Percentiles rank a stretch among this genome's conserved stretches.
These are phyloP conservation scores for Gracilinanus agilis DNA, from an alignment of 2,113 vertebrate genomes.

Conservation along the genomic window DNA sequence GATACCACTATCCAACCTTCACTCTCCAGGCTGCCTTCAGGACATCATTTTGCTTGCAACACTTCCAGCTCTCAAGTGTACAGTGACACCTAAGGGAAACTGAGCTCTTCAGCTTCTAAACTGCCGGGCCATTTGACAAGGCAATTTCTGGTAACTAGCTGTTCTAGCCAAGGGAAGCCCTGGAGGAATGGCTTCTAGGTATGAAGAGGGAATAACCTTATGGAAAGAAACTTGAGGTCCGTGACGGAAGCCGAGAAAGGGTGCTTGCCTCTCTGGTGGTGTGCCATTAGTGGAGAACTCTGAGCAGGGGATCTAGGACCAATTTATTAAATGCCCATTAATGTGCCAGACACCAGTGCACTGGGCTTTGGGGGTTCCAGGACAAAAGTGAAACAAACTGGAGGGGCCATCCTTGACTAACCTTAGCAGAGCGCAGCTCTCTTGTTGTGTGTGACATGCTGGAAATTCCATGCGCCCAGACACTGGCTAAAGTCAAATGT, in stretches of 20 bases:
- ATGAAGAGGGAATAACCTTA: conserved; percentile 19
- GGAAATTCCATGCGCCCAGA: conserved; percentile 3
- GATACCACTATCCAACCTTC: neutral
- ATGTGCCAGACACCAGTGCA: too few species aligned
- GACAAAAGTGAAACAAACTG: too few species aligned
- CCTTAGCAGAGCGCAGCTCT: too few species aligned
- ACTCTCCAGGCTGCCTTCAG: neutral
- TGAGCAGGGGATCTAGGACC: neutral
- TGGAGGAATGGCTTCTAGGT: conserved; percentile 26
- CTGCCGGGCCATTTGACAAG: neutral
- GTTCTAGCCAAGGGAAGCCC: conserved; percentile 3
- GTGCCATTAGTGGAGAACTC: too few species aligned
- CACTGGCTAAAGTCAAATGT: conserved; percentile 5
- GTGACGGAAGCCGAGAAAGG: conserved; percentile 6
- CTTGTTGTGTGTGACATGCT: too few species aligned
- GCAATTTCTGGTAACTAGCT: neutral
- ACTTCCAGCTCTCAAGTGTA: neutral
- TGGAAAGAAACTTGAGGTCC: conserved; percentile 45
- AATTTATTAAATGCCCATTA: neutral
- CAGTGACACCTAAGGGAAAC: neutral
- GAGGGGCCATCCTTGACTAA: too few species aligned
- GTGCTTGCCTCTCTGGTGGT: neutral
- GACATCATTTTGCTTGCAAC: neutral
- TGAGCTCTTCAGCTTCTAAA: neutral
- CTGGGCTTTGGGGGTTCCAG: too few species aligned